Conservation (phyloP, 2,797 vertebrate genomes). For the Scarus forsteni region DNA sequence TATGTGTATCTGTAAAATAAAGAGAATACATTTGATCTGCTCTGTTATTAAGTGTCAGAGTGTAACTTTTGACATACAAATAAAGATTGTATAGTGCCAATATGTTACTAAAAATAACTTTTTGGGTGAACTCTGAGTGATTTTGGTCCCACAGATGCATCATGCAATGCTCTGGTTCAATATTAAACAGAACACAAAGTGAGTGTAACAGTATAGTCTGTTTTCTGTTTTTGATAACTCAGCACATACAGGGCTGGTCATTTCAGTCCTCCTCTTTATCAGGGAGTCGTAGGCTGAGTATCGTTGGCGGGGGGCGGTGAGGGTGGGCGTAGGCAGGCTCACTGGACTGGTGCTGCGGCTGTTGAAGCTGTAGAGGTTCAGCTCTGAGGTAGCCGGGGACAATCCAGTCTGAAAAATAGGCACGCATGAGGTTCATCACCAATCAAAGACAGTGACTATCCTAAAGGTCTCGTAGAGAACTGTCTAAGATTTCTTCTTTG, state of each 20-base stretch:
- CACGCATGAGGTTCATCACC: neutral
- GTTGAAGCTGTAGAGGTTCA: slow-evolving; percentile 76
- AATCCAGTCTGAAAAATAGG: slow-evolving; percentile 37
- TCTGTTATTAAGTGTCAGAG: too few species aligned
- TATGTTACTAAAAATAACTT: too few species aligned
- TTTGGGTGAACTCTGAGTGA: too few species aligned
- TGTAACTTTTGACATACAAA: too few species aligned
- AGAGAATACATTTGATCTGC: too few species aligned
- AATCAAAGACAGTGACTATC: neutral
- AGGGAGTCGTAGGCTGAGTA: slow-evolving; percentile 78
- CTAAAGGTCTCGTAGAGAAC: neutral
- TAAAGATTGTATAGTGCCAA: too few species aligned
- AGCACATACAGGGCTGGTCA: slow-evolving; percentile 47
- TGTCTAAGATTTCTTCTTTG: too few species aligned
- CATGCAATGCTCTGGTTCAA: too few species aligned
- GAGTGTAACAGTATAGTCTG: neutral
- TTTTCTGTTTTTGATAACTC: too few species aligned
- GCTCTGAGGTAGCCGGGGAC: slow-evolving; percentile 79
- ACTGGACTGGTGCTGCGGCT: slow-evolving; percentile 76
- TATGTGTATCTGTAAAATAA: too few species aligned
- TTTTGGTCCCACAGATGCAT: too few species aligned
- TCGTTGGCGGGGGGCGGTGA: slow-evolving; percentile 43
- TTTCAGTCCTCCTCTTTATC: slow-evolving; percentile 68
- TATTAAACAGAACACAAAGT: too few species aligned
- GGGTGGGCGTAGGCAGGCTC: neutral